Percentiles rank a stretch among this genome's conserved stretches.
Evolutionary conservation across 92 coral and sea anemone genomes (phyloP).

Genomic region (Palythoa caribaeorum): DNA sequence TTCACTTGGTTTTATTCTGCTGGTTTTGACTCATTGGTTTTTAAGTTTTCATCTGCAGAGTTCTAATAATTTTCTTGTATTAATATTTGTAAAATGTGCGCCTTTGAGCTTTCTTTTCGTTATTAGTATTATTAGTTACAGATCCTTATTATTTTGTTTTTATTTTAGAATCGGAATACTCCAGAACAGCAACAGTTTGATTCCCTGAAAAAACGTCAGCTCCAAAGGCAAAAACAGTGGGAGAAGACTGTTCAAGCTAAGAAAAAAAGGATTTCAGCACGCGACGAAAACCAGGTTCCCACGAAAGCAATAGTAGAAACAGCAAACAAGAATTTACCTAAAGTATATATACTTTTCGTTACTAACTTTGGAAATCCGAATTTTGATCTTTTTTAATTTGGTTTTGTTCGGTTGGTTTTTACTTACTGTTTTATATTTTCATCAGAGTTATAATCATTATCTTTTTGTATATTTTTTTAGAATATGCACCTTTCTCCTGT

Average conservation of each 20-base stretch:
- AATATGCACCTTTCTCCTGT: background rate
- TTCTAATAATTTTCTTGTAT: too few species aligned
- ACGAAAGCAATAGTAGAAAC: background rate
- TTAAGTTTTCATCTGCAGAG: too few species aligned
- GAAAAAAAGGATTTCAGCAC: background rate
- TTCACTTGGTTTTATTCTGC: too few species aligned
- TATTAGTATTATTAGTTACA: background rate
- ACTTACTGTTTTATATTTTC: too few species aligned
- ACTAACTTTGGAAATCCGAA: background rate
- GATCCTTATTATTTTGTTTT: background rate
- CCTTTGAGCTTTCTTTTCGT: too few species aligned
- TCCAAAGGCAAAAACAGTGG: background rate
- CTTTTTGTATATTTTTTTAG: background rate
- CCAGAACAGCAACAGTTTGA: background rate
- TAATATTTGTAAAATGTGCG: too few species aligned
- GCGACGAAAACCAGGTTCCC: background rate
- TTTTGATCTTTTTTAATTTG: background rate
- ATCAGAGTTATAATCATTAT: background rate
- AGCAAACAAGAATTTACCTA: background rate
- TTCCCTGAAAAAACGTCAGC: background rate
- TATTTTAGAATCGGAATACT: conserved; percentile 7
- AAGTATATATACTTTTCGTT: background rate
- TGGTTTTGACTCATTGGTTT: background rate
- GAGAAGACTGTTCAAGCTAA: background rate
- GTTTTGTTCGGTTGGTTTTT: background rate